These are phyloP conservation scores for Falco berigora DNA, from an alignment of 2,797 vertebrate genomes.

Conservation along the genomic window DNA sequence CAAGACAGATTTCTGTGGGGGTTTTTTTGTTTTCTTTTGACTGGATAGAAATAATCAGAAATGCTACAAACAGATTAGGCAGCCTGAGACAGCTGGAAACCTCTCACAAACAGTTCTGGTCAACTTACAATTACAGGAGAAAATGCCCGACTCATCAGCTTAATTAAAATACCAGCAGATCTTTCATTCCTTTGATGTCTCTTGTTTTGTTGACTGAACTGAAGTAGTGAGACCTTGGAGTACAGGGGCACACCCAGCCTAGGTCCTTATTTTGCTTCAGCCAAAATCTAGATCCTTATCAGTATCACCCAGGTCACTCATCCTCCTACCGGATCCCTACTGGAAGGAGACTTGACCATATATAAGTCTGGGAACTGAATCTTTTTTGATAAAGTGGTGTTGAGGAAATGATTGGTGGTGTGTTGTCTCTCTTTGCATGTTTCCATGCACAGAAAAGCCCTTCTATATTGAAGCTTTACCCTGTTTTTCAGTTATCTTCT, in stretches of 20 bases:
- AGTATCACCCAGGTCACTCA: neutral
- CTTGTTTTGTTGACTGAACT: neutral
- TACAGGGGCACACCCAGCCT: neutral
- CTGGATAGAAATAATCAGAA: neutral
- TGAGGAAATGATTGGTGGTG: neutral
- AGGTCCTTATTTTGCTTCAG: neutral
- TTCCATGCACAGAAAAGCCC: neutral
- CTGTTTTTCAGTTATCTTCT: neutral
- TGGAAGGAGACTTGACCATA: neutral
- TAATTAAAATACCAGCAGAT: neutral
- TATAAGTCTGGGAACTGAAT: neutral
- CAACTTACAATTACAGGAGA: neutral
- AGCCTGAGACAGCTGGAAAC: neutral
- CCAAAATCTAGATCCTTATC: neutral
- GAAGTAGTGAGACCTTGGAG: neutral
- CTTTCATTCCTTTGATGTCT: neutral
- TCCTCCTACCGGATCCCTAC: neutral
- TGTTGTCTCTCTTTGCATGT: neutral
- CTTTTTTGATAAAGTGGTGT: neutral
- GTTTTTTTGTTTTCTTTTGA: neutral
- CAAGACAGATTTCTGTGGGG: neutral
- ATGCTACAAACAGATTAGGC: neutral
- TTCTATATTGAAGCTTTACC: neutral
- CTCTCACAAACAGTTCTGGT: neutral
- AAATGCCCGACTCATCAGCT: neutral